These are phyloP conservation scores for Pristionchus exspectatus DNA, from an alignment of 2,888 invertebrate genomes.

Conservation along the genomic window DNA sequence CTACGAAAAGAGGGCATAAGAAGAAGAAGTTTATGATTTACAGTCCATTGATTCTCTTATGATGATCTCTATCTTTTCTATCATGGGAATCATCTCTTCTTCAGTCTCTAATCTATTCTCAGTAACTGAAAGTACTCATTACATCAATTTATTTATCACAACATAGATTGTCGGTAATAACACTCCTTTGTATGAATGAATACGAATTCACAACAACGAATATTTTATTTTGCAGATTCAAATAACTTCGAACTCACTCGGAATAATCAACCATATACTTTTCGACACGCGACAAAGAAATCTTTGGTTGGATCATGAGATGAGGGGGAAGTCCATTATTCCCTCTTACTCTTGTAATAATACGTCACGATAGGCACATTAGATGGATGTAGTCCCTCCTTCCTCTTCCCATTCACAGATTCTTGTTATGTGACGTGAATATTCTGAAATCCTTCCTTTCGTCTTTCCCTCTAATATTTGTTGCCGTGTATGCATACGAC, in stretches of 20 bases:
- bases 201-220: neutral
- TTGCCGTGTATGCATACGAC: neutral
- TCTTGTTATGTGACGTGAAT: neutral
- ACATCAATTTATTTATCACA: neutral
- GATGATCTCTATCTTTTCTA: neutral
- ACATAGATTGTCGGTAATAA: neutral
- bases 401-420: slow-evolving; percentile 5
- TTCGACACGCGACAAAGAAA: neutral
- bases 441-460: neutral
- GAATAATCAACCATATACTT: neutral
- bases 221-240: neutral
- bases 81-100: neutral
- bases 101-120: neutral
- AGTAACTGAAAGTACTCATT: slow-evolving; percentile 1
- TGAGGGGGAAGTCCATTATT: slow-evolving; percentile 15
- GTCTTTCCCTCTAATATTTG: neutral
- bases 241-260: neutral
- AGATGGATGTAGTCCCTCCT: neutral
- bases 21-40: neutral
- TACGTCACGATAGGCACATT: neutral
- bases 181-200: neutral
- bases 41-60: neutral
- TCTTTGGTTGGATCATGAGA: neutral
- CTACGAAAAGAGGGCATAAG: neutral
- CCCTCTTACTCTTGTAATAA: neutral